phyloP scores from a whole-genome alignment of 1,140 invertebrate genomes.

The Paraescarpia echinospica region DNA sequence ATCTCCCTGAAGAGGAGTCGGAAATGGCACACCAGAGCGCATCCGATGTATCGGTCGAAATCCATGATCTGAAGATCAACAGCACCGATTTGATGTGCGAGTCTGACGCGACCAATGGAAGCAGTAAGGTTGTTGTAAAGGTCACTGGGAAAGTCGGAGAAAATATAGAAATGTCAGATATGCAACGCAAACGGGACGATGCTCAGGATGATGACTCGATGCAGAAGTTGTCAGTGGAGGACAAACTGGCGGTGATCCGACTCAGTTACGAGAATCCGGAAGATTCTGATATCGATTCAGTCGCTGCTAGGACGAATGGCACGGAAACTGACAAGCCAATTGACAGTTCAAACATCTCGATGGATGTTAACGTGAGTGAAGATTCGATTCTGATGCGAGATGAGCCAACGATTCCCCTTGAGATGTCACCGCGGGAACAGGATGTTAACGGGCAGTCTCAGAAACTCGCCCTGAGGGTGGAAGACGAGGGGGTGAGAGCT shows the following conservation, averaged over 20 bases:
- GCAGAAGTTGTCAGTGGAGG: conserved; percentile 36
- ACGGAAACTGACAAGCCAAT: background rate
- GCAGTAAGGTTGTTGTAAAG: background rate
- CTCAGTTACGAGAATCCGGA: conserved; percentile 39
- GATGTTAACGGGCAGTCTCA: background rate
- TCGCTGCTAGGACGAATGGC: background rate
- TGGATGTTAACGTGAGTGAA: background rate
- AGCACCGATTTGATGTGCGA: background rate
- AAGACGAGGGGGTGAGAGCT: background rate
- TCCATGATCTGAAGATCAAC: background rate
- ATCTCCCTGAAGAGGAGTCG: background rate
- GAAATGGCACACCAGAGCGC: background rate
- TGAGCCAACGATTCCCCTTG: background rate
- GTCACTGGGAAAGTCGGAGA: background rate
- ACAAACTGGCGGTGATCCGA: conserved; percentile 39
- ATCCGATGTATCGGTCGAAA: background rate
- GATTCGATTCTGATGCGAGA: background rate
- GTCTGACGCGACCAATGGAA: background rate
- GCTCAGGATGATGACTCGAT: background rate
- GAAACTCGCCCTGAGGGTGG: background rate
- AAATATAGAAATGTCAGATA: background rate
- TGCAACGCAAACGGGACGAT: background rate
- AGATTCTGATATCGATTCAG: background rate
- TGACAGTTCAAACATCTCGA: background rate
- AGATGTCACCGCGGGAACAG: background rate